Percentiles rank a stretch among this genome's conserved stretches.
Conservation (phyloP, 2,797 vertebrate genomes). For the Artibeus lituratus region DNA sequence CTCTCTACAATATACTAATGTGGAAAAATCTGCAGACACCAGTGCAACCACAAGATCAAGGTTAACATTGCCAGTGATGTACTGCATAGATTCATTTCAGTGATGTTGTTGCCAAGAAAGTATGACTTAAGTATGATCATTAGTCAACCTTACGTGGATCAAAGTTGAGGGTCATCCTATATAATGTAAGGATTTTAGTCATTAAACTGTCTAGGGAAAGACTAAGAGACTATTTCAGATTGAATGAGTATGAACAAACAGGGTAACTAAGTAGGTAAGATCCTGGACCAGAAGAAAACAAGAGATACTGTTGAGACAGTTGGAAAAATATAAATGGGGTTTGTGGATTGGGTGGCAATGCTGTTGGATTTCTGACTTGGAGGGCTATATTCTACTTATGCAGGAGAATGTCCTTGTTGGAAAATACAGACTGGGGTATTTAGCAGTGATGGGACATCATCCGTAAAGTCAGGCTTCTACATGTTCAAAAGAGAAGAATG, state of each 20-base stretch:
- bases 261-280: not conserved
- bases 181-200: not conserved
- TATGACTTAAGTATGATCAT: not conserved
- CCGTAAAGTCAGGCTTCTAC: not conserved
- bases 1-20: not conserved
- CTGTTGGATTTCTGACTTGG: not conserved
- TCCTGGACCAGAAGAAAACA: not conserved
- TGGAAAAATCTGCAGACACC: not conserved
- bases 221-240: not conserved
- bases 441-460: not conserved
- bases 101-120: not conserved
- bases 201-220: not conserved
- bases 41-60: not conserved
- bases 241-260: not conserved
- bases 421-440: not conserved
- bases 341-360: not conserved
- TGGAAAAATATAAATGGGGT: not conserved
- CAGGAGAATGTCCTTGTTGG: not conserved
- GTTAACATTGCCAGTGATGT: not conserved
- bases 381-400: not conserved
- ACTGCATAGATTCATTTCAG: not conserved
- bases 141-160: not conserved
- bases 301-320: not conserved
- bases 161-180: not conserved
- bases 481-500: not conserved